These are phyloP conservation scores for Pantherophis guttatus DNA, from an alignment of 2,113 vertebrate species.

Conservation along the genomic window DNA sequence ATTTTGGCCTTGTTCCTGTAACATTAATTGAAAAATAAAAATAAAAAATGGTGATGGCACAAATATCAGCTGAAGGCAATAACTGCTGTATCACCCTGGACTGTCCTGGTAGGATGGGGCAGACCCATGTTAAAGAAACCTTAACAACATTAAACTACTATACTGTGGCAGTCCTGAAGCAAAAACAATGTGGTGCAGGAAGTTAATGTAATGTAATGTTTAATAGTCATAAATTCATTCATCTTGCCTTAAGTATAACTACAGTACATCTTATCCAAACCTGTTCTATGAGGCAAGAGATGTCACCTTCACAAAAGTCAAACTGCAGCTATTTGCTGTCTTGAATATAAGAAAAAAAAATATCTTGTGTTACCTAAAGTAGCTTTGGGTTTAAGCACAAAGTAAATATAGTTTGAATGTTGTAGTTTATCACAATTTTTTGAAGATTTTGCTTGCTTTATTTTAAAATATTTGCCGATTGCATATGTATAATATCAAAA, in stretches of 20 bases:
- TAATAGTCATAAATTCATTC: slow-evolving; percentile 47
- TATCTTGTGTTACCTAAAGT: slow-evolving; percentile 15
- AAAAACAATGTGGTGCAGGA: slow-evolving; percentile 32
- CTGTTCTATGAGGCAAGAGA: slow-evolving; percentile 32
- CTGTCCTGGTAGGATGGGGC: neutral
- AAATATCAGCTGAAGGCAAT: neutral
- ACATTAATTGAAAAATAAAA: neutral
- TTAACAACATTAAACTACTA: slow-evolving; percentile 51
- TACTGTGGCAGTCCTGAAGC: slow-evolving; percentile 43
- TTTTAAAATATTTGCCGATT: slow-evolving; percentile 39
- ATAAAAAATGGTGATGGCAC: neutral
- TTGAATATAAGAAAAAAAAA: neutral
- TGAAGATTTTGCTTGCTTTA: neutral
- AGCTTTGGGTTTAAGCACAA: slow-evolving; percentile 14
- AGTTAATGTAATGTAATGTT: slow-evolving; percentile 67
- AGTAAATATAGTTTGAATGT: slow-evolving; percentile 8
- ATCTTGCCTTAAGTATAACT: slow-evolving; percentile 48
- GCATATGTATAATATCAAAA: slow-evolving; percentile 16
- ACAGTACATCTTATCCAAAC: slow-evolving; percentile 49
- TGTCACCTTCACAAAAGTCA: slow-evolving; percentile 61
- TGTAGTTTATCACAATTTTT: slow-evolving; percentile 26
- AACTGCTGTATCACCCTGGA: neutral
- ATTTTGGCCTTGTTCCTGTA: neutral
- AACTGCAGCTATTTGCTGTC: slow-evolving; percentile 47
- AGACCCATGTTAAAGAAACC: neutral